Base-by-base conservation (phyloP, 2,797 vertebrate genomes). In the Clangula hyemalis region DNA sequence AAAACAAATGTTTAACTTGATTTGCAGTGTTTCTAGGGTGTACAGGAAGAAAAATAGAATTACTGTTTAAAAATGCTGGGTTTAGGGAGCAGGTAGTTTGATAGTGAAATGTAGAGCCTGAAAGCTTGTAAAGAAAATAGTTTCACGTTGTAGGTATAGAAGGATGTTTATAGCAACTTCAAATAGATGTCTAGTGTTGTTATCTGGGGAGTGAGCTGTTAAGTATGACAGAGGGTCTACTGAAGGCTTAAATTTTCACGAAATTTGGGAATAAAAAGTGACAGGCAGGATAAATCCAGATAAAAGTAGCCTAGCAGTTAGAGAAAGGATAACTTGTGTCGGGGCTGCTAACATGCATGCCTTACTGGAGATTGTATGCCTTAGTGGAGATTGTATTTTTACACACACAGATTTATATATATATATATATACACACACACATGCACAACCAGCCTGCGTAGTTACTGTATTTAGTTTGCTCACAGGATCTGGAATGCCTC, bases 391-490 rank as follows among this genome's bases (percentile, higher is more conserved):
- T 27, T 19, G 4, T 51, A 3, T 71, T 30, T 65, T 69, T 34
- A 13, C 20, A 43, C 36, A 36, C 36, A 36, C 36, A 36, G 36
- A 36, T 36, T 36, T 36, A 36, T 36, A 8, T 36, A 36, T 36
- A 36, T 41, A 41, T 22, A 32, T 9, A 14, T 4, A 21, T 4
- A 12, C 54, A 11, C 15, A 17, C 54, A 12, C 21, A 25, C 0
- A 0, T 22, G 57, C 9, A 38, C 22, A 77, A 2, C 12, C 17
- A 76, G 0, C 5, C 7, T 51, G 2, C 0, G 0, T 20, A 11
- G 49, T 61, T 30, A 13, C n/a, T 61, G 17, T 56, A 0, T 43
- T 54, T 22, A 28, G 22, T 32, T 65, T 34, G 12, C 11, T 70
- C 57, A 24, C n/a, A 47, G 64, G 32, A 80, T 41, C 58, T 47